Evolutionary conservation across 2,888 invertebrate species (phyloP).

Genomic region (Suillia variegata): DNA sequence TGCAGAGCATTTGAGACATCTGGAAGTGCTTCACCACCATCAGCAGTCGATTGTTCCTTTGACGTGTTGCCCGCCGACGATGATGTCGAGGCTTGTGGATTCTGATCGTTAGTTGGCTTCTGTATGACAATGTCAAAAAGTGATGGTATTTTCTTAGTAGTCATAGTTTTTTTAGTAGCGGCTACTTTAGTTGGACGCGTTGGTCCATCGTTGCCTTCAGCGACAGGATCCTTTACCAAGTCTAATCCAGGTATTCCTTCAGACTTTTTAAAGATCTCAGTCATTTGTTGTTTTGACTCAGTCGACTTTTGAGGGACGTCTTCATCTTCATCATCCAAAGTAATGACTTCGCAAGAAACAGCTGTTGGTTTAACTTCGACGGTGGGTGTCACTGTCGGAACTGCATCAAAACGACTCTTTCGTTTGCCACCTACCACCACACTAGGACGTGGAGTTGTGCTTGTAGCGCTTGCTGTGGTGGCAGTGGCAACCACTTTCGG

Average conservation of each 20-base stretch:
- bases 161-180: background rate
- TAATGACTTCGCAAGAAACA: slow-evolving; percentile 39
- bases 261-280: slow-evolving; percentile 49
- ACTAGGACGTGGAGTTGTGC: background rate
- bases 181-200: slow-evolving; percentile 24
- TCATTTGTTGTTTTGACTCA: slow-evolving; percentile 29
- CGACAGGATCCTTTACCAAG: slow-evolving; percentile 61
- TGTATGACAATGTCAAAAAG: slow-evolving; percentile 50
- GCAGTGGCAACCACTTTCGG: too few species aligned
- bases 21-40: slow-evolving; percentile 13
- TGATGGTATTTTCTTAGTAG: slow-evolving; percentile 45
- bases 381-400: slow-evolving; percentile 2
- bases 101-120: too few species aligned
- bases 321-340: slow-evolving; percentile 44
- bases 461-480: background rate
- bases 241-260: slow-evolving; percentile 76
- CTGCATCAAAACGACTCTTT: slow-evolving; percentile 33
- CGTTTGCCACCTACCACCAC: slow-evolving; percentile 44
- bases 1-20: slow-evolving; percentile 48
- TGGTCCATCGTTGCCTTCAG: slow-evolving; percentile 8
- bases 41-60: background rate
- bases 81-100: background rate
- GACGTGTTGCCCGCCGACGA: background rate
- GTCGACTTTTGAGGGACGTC: slow-evolving; percentile 9
- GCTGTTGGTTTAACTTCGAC: slow-evolving; percentile 7